A percentile compares a stretch with the other conserved stretches of the same genome.
Conservation (phyloP, 2,113 vertebrate genomes). For the Burhinus oedicnemus region DNA sequence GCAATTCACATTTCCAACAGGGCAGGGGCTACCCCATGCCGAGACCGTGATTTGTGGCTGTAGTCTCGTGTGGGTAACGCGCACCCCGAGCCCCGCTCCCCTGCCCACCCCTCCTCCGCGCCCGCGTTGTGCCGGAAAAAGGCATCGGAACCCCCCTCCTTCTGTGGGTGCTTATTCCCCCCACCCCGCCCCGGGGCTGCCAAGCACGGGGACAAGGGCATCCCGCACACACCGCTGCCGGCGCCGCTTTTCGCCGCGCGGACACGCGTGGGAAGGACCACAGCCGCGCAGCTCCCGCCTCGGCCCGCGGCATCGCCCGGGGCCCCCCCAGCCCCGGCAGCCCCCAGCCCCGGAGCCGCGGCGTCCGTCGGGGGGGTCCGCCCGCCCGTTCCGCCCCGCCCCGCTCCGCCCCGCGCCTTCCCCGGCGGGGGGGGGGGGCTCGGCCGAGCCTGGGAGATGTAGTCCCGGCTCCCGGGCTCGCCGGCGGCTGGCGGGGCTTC, state of each 20-base stretch:
- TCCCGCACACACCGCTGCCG: neutral
- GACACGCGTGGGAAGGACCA: neutral
- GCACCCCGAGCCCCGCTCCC: neutral
- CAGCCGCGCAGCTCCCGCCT: neutral
- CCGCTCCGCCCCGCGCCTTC: neutral
- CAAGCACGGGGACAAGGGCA: neutral
- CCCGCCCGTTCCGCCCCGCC: neutral
- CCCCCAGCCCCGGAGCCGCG: too few species aligned
- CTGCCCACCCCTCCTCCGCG: neutral
- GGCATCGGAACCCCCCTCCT: neutral
- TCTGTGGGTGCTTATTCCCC: neutral
- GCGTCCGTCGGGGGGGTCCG: neutral
- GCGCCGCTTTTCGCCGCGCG: neutral
- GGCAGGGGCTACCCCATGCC: conserved; percentile 41
- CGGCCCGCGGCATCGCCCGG: neutral
- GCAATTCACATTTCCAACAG: conserved; percentile 67
- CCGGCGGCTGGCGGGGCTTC: neutral
- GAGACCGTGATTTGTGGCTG: conserved; percentile 58
- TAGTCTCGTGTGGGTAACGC: neutral
- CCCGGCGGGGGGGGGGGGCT: conserved; percentile 4
- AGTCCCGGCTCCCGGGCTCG: conserved; percentile 31
- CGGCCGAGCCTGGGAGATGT: conserved; percentile 51
- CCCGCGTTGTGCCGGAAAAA: neutral
- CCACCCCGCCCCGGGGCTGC: neutral
- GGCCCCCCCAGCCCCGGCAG: neutral